Conservation (phyloP, 1,140 invertebrate genomes). For the Musca vetustissima region DNA sequence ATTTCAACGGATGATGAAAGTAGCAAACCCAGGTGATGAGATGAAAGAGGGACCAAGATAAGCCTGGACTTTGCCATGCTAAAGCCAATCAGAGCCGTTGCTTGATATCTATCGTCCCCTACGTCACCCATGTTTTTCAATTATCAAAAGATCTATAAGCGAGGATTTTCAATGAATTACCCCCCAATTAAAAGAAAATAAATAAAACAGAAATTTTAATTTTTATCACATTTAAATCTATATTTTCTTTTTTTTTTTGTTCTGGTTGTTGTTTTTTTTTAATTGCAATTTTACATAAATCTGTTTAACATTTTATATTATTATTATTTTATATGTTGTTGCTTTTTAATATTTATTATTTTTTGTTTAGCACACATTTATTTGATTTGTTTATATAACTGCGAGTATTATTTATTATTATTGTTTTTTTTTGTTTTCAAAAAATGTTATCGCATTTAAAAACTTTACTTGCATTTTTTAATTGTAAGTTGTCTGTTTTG, state of each 20-base stretch:
- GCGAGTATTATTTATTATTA: slow-evolving; percentile 4
- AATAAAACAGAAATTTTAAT: not conserved
- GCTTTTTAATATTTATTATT: not conserved
- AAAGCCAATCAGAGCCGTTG: too few relatives aligned
- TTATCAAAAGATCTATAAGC: too few relatives aligned
- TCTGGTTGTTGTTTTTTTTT: too few relatives aligned
- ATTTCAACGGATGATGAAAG: too few relatives aligned
- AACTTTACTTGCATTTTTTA: slow-evolving; percentile 19
- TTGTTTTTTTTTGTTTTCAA: slow-evolving; percentile 14
- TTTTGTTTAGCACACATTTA: slow-evolving; percentile 4
- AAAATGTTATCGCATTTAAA: slow-evolving; percentile 11
- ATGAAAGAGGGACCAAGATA: too few relatives aligned
- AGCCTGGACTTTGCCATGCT: too few relatives aligned
- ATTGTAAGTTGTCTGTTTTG: not conserved
- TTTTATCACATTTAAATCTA: slow-evolving; percentile 11
- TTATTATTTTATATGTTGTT: not conserved
- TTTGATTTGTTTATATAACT: slow-evolving; percentile 6
- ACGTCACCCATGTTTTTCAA: too few relatives aligned
- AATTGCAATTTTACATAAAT: slow-evolving; percentile 14
- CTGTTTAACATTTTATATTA: slow-evolving; percentile 17
- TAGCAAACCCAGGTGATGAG: too few relatives aligned
- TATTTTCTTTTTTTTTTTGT: not conserved
- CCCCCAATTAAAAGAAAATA: too few relatives aligned
- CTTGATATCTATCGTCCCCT: too few relatives aligned
- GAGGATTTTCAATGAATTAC: too few relatives aligned